Evolutionary conservation across 2,888 invertebrate species (phyloP).

Genomic region (Bugulina stolonifera): DNA sequence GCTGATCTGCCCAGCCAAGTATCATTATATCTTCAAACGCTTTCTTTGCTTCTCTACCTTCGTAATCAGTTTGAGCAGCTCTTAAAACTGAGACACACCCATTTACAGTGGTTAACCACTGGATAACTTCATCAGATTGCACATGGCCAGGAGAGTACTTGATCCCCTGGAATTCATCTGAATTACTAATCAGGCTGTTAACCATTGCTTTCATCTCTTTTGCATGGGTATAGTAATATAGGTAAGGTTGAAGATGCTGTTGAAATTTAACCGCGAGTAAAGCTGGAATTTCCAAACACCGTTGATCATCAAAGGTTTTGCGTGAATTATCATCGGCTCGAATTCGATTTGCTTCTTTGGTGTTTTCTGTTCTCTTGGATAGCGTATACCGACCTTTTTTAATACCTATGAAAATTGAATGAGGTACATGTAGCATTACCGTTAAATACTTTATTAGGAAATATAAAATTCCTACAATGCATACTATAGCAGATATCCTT

Average conservation of each 20-base stretch:
- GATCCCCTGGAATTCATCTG: background rate
- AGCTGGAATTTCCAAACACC: background rate
- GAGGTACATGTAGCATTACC: too few species aligned
- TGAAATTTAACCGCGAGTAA: background rate
- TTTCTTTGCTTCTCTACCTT: background rate
- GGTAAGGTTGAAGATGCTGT: background rate
- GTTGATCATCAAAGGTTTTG: background rate
- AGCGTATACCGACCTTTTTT: constrained; percentile 1
- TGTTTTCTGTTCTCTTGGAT: constrained; percentile 1
- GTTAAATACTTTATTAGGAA: too few species aligned
- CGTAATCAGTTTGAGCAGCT: background rate
- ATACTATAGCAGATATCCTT: too few species aligned
- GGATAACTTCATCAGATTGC: background rate
- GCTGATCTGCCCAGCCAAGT: background rate
- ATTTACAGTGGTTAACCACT: background rate
- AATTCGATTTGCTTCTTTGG: background rate
- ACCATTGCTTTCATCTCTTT: background rate
- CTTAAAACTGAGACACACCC: background rate
- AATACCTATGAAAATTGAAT: too few species aligned
- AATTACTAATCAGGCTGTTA: background rate
- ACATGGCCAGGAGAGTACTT: background rate
- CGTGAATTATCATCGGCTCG: background rate
- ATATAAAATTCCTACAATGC: too few species aligned
- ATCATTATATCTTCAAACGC: background rate
- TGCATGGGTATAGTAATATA: background rate